Base-by-base conservation (phyloP, 1,140 invertebrate species). In the Diachasma alloeum region DNA sequence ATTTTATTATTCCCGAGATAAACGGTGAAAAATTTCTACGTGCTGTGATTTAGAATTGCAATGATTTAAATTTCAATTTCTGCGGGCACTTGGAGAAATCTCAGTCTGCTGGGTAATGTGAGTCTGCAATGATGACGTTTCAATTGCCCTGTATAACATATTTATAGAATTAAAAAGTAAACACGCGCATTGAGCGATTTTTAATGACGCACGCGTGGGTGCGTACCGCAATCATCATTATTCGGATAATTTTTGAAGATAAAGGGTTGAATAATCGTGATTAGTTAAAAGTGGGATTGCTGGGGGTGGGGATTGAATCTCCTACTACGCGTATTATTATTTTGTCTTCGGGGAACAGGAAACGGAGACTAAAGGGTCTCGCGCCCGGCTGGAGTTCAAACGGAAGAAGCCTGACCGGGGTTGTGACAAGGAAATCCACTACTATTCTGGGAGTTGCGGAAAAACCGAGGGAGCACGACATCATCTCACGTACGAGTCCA, bases 1-100 rank as follows among this genome's bases (percentile, higher is more conserved):
- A 39, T 72, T 59, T 59, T 19, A 59, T 56, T 19, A 72, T 72
- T 44, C 15, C 17, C 19, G 31, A 72, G 71, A 53, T 72, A 59
- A 72, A 53, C n/a, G 71, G 36, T 56, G n/a, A 72, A 26, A 26
- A 37, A 31, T n/a, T 72, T 26, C 26, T 59, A 72, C 71, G 71
- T 72, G 71, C 71, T 24, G 26, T 1, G 71, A n/a, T 37, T 72
- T 72, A 22, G n/a, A n/a, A 48, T 26, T 37, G 48, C 26, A 36
- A n/a, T 72, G 1, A 72, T 72, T 56, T 56, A 17, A 59, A 72
- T 56, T 59, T 22, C 48, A 39, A 69, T 69, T 39, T 69, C n/a
- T n/a, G 2, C 26, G 24, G 63, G 36, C 4, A 19, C 4, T 22
- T n/a, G 26, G 11, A 19, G 17, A 37, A 37, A 13, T 11, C 10